Percentiles rank a stretch among this genome's conserved stretches.
These are phyloP conservation scores for Drosophila tanythrix DNA, from an alignment of 2,888 invertebrate genomes.

Conservation along the genomic window DNA sequence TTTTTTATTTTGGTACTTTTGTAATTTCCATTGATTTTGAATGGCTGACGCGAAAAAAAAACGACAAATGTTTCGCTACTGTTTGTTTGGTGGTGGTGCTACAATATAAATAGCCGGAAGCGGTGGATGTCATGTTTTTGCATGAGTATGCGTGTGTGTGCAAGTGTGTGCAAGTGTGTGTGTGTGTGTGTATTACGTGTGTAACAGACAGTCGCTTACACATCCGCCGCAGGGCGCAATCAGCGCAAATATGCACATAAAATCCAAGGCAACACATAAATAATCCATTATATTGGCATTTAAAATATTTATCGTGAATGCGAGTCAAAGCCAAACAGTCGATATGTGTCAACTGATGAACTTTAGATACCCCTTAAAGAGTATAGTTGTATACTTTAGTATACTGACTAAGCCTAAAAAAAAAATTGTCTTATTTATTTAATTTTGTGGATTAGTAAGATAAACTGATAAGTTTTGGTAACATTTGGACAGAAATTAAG, in stretches of 20 bases:
- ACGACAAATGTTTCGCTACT: slow-evolving; percentile 6
- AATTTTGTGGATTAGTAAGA: not conserved
- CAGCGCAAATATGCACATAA: slow-evolving; percentile 60
- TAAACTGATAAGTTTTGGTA: not conserved
- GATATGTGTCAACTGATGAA: not conserved
- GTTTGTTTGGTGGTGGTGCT: slow-evolving; percentile 29
- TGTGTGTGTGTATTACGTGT: slow-evolving; percentile 10
- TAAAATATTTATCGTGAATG: slow-evolving; percentile 20
- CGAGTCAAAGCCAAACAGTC: not conserved
- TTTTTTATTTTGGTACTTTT: not conserved
- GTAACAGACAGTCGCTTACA: slow-evolving; percentile 38
- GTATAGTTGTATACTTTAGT: too few relatives aligned
- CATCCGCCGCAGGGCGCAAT: slow-evolving; percentile 57
- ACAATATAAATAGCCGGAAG: slow-evolving; percentile 60
- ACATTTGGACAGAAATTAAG: not conserved
- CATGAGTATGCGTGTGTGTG: slow-evolving; percentile 13
- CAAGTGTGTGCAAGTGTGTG: not conserved
- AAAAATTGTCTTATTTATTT: not conserved
- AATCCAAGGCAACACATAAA: slow-evolving; percentile 54
- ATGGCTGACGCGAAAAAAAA: not conserved
- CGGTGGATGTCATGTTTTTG: slow-evolving; percentile 19
- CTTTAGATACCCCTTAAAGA: slow-evolving; percentile 1
- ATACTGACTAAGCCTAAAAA: not conserved
- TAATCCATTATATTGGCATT: slow-evolving; percentile 47
- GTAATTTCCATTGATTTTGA: slow-evolving; percentile 31